Percentiles rank a stretch among this genome's conserved stretches.
Evolutionary conservation across 2,888 invertebrate genomes (phyloP).

Genomic region (Heliconius sara): DNA sequence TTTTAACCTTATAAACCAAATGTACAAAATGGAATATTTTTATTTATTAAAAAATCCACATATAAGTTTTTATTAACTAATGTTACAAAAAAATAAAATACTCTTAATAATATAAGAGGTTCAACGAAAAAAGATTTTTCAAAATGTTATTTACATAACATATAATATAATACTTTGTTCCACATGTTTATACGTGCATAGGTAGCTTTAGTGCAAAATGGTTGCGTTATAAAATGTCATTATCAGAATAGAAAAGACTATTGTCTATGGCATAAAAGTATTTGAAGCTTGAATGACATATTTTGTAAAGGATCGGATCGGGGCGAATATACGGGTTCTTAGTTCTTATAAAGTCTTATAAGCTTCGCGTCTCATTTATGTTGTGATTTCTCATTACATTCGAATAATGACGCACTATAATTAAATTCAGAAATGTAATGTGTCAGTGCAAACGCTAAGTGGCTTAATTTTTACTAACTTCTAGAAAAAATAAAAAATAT

Average conservation of each 20-base stretch:
- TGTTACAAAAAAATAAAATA: not conserved
- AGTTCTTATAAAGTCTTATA: slow-evolving; percentile 2
- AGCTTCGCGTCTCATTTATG: slow-evolving; percentile 46
- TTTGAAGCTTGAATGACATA: slow-evolving; percentile 31
- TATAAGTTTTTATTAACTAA: not conserved
- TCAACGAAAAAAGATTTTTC: too few species aligned
- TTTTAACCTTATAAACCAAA: slow-evolving; percentile 1
- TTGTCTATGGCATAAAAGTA: slow-evolving; percentile 28
- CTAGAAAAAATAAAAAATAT: slow-evolving; percentile 51
- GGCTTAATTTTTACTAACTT: slow-evolving; percentile 38
- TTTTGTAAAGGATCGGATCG: slow-evolving; percentile 18
- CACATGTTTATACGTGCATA: not conserved
- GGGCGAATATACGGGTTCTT: slow-evolving; percentile 35
- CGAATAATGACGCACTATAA: slow-evolving; percentile 25
- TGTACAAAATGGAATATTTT: not conserved
- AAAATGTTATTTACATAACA: not conserved
- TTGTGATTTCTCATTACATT: slow-evolving; percentile 44
- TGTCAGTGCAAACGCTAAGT: slow-evolving; percentile 37
- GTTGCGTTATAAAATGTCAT: not conserved
- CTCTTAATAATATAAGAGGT: not conserved
- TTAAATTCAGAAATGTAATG: slow-evolving; percentile 43
- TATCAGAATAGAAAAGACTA: not conserved
- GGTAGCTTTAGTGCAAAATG: not conserved
- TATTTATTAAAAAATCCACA: not conserved
- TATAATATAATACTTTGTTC: not conserved